Evolutionary conservation across 2,113 vertebrate species (phyloP), one percentile per base, ranked within the genome.

Genomic region (Gasterosteus aculeatus): DNA sequence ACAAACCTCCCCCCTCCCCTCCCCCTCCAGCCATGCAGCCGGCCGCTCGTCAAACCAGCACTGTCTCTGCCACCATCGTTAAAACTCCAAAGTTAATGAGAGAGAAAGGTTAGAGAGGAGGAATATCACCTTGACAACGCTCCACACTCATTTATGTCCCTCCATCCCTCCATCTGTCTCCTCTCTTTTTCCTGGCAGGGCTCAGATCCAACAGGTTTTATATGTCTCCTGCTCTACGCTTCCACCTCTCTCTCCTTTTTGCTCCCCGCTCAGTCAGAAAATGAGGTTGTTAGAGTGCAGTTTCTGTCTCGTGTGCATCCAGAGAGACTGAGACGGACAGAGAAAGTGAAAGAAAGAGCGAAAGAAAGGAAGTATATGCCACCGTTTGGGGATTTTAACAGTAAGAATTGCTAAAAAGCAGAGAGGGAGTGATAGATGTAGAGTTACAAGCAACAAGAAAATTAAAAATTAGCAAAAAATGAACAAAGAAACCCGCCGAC

Each of bases 1-100:
- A 74, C 73, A 84, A 85, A 75, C 66, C 39, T 70, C 72, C 41
- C 33, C 3, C 33, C 33, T 3, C 3, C 33, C 33, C 33, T 5
- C 35, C 35, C 35, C 35, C 35, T 6, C 35, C 35, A 5, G 38
- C 66, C 72, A 53, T 38, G 69, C 84, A 83, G 82, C 82, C 80
- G 75, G 67, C 69, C 70, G 31, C 85, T 89, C 67, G 49, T 87
- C 88, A 88, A 86, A 84, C 69, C 69, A 0, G 42, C 72, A 16
- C 81, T 58, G 78, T 74, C 78, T 81, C 81, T 79, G 67, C 88
- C 85, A 69, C 89, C 78, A 69, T 88, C 80, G 64, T 90, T 89
- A 87, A 89, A 87, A 75, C 86, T 80, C 80, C 82, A 82, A 84
- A 88, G 77, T 89, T 93, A 93, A 93, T 92, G 87, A 91, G 86